phyloP scores from a whole-genome alignment of 2,113 vertebrate genomes.

The Alouatta palliata region DNA sequence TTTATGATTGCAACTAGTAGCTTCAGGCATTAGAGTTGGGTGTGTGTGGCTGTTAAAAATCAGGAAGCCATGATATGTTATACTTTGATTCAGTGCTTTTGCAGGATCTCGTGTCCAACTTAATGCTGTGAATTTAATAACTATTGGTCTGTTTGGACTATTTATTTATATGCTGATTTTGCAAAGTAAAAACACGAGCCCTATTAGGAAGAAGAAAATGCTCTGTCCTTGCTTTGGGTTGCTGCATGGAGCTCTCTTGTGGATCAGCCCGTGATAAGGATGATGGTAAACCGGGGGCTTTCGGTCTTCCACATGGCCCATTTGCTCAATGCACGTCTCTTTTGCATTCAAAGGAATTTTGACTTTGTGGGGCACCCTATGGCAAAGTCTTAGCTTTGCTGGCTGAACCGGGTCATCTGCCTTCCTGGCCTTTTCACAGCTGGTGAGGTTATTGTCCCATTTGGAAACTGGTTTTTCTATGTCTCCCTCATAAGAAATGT shows the following conservation, averaged over 20 bases:
- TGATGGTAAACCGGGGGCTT: not conserved
- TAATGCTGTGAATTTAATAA: not conserved
- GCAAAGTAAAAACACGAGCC: not conserved
- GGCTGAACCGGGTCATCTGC: not conserved
- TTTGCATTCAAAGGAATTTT: not conserved
- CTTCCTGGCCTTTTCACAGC: not conserved
- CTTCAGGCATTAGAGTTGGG: not conserved
- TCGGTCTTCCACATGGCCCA: not conserved
- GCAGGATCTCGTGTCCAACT: not conserved
- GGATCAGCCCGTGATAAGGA: not conserved
- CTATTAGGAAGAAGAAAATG: not conserved
- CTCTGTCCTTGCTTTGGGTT: not conserved
- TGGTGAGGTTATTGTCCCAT: not conserved
- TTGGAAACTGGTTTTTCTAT: slow-evolving; percentile 21
- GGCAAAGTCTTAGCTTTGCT: not conserved
- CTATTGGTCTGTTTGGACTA: not conserved
- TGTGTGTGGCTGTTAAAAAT: not conserved
- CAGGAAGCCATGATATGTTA: not conserved
- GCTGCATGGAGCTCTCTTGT: not conserved
- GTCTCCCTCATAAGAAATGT: not conserved
- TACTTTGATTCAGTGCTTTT: not conserved
- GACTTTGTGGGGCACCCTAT: not conserved
- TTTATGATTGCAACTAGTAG: not conserved
- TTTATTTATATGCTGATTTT: not conserved
- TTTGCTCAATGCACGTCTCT: not conserved